phyloP scores from a whole-genome alignment of 1,140 invertebrate genomes.

The Dufourea novaeangliae region DNA sequence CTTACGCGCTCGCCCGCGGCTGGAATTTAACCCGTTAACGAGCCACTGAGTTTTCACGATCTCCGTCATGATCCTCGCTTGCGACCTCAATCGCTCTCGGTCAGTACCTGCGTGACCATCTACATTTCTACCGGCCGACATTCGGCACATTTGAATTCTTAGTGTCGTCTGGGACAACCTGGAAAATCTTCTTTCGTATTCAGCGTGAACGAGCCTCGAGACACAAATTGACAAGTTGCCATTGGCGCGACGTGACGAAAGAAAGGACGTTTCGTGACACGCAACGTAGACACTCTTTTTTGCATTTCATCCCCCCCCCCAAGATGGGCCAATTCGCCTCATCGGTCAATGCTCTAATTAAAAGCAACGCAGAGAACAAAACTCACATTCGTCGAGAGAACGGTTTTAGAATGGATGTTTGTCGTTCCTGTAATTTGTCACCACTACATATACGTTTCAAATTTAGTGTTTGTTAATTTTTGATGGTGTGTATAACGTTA shows the following conservation, averaged over 20 bases:
- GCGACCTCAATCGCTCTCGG: conserved; percentile 62
- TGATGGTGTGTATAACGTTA: no score
- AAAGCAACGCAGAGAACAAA: neutral
- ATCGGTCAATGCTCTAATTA: conserved; percentile 1
- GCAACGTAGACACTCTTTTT: neutral
- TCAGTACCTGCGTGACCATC: conserved; percentile 43
- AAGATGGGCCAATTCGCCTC: neutral
- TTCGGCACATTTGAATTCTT: conserved; percentile 52
- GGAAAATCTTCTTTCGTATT: conserved; percentile 60
- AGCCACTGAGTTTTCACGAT: conserved; percentile 60
- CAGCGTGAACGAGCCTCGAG: conserved; percentile 5
- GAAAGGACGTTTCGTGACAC: neutral
- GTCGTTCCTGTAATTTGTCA: neutral
- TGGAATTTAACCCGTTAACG: conserved; percentile 57
- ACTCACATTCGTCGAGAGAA: conserved; percentile 6
- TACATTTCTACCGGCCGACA: conserved; percentile 39
- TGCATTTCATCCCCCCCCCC: conserved; percentile 11
- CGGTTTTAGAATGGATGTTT: conserved; percentile 6
- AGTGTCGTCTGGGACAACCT: conserved; percentile 13
- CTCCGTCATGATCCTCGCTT: conserved; percentile 40
- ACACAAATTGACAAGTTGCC: no score
- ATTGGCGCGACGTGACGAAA: neutral
- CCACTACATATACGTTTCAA: neutral
- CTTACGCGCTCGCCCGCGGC: conserved; percentile 10
- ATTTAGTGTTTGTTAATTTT: neutral